Evolutionary conservation across 1,140 invertebrate genomes (phyloP).

Genomic region (Asbolus verrucosus): DNA sequence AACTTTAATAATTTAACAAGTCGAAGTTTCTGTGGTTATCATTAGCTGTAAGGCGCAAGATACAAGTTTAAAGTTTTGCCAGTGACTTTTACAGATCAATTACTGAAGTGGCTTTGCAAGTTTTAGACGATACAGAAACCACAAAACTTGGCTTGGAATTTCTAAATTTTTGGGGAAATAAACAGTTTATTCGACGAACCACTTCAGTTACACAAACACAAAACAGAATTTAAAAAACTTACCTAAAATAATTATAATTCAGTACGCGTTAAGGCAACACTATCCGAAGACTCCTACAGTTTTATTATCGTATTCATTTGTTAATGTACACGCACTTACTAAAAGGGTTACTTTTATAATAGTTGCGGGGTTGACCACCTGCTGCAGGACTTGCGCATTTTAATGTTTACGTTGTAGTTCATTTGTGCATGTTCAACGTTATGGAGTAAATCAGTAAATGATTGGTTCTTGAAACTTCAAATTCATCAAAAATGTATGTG

Average conservation of each 20-base stretch:
- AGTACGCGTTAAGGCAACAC: too few relatives aligned
- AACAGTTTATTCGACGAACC: too few relatives aligned
- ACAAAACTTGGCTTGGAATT: too few relatives aligned
- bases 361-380: slow-evolving; percentile 44
- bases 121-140: too few relatives aligned
- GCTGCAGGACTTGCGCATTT: slow-evolving; percentile 31
- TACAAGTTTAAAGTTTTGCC: slow-evolving; percentile 15
- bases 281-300: too few relatives aligned
- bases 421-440: not conserved
- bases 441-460: not conserved
- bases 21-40: slow-evolving; percentile 15
- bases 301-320: slow-evolving; percentile 27
- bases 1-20: slow-evolving; percentile 21
- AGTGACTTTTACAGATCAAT: not conserved
- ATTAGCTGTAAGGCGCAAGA: slow-evolving; percentile 5
- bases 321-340: slow-evolving; percentile 40
- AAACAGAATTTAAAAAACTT: not conserved
- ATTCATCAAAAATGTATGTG: slow-evolving; percentile 7
- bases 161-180: too few relatives aligned
- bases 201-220: too few relatives aligned
- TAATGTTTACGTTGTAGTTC: slow-evolving; percentile 36
- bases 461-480: not conserved
- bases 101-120: not conserved
- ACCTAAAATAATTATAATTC: not conserved
- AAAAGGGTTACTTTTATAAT: slow-evolving; percentile 46